Conservation (phyloP, 2,888 invertebrate species). For the Merodon equestris region DNA sequence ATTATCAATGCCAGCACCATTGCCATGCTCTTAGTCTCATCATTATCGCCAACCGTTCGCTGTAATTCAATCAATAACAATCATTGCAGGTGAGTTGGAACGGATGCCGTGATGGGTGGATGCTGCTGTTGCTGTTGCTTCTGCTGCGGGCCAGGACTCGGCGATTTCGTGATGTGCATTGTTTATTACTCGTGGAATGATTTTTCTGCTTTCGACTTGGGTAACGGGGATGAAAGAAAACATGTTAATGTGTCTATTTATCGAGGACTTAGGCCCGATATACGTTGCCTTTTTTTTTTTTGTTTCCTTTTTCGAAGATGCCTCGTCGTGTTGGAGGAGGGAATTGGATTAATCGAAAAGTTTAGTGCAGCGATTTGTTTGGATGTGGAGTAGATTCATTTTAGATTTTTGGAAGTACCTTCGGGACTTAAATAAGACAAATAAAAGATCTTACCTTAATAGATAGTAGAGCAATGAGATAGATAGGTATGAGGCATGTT, state of each 20-base stretch:
- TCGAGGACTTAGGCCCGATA: slow-evolving; percentile 27
- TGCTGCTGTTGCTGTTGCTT: slow-evolving; percentile 5
- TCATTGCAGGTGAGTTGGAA: slow-evolving; percentile 51
- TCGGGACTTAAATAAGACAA: too few species aligned
- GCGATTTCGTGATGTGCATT: slow-evolving; percentile 63
- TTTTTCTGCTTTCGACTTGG: slow-evolving; percentile 4
- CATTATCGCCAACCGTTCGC: slow-evolving; percentile 22
- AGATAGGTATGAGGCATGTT: too few species aligned
- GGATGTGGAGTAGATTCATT: slow-evolving; percentile 5
- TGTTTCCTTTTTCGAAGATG: slow-evolving; percentile 9
- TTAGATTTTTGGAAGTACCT: neutral
- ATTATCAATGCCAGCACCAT: slow-evolving; percentile 37
- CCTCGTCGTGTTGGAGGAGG: slow-evolving; percentile 3
- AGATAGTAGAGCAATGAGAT: too few species aligned
- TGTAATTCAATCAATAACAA: slow-evolving; percentile 68
- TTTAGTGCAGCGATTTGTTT: slow-evolving; percentile 42
- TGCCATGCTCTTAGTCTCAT: slow-evolving; percentile 19
- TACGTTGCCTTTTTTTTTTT: neutral
- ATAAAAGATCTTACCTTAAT: too few species aligned
- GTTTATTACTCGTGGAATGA: slow-evolving; percentile 48
- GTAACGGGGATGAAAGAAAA: slow-evolving; percentile 9
- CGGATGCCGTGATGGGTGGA: slow-evolving; percentile 3
- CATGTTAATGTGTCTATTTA: slow-evolving; percentile 55
- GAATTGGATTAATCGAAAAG: slow-evolving; percentile 46
- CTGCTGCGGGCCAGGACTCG: slow-evolving; percentile 17